Conservation (phyloP, 2,888 invertebrate genomes). For the Ischnura elegans region DNA sequence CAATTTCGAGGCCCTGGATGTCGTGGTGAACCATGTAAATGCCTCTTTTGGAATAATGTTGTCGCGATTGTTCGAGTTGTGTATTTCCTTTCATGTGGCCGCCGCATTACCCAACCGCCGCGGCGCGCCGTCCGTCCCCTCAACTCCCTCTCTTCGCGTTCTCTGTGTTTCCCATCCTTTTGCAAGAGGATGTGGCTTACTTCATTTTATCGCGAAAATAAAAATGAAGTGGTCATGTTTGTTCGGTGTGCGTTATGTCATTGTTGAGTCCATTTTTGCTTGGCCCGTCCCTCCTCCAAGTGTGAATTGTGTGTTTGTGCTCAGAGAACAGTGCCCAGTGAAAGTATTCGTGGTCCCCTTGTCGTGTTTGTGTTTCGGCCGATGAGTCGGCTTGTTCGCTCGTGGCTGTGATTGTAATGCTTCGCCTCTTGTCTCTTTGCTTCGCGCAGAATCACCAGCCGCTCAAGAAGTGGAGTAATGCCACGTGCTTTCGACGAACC, state of each 20-base stretch:
- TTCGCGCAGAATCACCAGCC: slow-evolving; percentile 68
- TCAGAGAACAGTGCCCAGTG: neutral
- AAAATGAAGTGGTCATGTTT: neutral
- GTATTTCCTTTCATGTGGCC: neutral
- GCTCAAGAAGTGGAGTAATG: slow-evolving; percentile 68
- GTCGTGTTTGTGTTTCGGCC: neutral
- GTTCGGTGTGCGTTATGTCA: neutral
- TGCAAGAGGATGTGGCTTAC: slow-evolving; percentile 13
- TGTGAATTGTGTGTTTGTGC: neutral
- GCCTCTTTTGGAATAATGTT: neutral
- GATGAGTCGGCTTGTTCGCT: neutral
- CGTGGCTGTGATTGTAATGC: slow-evolving; percentile 53
- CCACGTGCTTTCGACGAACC: slow-evolving; percentile 61
- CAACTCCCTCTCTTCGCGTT: neutral
- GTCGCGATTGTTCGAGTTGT: neutral
- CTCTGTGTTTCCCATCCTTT: neutral
- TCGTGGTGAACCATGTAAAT: slow-evolving; percentile 36
- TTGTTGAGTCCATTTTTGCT: neutral
- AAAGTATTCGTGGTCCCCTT: neutral
- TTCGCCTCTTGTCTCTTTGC: slow-evolving; percentile 62
- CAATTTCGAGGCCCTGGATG: slow-evolving; percentile 45
- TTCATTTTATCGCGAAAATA: neutral
- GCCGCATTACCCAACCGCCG: neutral
- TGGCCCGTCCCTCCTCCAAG: no score
- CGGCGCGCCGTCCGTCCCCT: neutral